Base-by-base conservation (phyloP, 2,888 invertebrate species). In the Drosophila meridiana region DNA sequence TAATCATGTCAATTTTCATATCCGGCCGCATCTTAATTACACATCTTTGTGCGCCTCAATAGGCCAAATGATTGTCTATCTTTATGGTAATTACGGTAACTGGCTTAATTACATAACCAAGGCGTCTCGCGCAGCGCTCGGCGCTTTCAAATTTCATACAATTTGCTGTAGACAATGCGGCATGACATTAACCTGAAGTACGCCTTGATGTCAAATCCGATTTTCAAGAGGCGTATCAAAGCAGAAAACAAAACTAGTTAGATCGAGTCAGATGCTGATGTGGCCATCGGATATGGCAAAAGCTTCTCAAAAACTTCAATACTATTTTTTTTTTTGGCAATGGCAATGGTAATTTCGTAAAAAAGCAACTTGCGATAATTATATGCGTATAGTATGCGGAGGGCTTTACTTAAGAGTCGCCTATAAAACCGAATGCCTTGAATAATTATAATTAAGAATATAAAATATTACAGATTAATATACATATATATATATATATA, bases 31-130 rank as follows among this genome's bases (percentile, higher is more conserved):
- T 57, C 78, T 70, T 76, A 84, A 82, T 83, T 80, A 63, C 61
- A 80, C 63, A 66, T 72, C 69, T 66, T 55, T 68, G 80, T 52
- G 62, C 76, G 55, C 63, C 71, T 50, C 76, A 69, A 63, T 76
- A 61, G 68, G 56, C 69, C 73, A 86, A 85, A 83, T 84, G 81
- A 76, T 82, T 76, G 68, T 69, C 77, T 82, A 83, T 79, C 43
- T 81, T 78, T 78, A 82, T 77, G 83, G 81, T 85, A 83, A 87
- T 86, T 83, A 80, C 68, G 63, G 76, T 74, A 85, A 86, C 84
- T 83, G 77, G 79, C 84, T 81, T 86, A 85, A 85, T 87, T 80
- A 83, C 65, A 78, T 75, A 83, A 76, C 67, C 75, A 53, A 64
- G 69, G 62, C 70, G 55, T 59, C 70, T 64, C 63, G 8, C 59